phyloP scores from a whole-genome alignment of 2,888 invertebrate species.

The Blastobasis lacticolella region DNA sequence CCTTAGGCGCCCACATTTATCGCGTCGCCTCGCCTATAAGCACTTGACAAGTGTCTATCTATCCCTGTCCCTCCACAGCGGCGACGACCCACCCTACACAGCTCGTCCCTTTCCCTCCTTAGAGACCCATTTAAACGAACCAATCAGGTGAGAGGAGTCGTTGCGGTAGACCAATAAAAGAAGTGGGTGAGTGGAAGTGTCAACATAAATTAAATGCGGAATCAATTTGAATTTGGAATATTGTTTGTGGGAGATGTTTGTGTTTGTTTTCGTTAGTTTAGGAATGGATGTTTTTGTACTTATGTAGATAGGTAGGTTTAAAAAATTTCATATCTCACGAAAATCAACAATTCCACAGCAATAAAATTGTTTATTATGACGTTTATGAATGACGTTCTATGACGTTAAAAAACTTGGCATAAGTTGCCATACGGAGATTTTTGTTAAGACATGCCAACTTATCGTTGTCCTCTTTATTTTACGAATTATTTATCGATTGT shows the following conservation, averaged over 20 bases:
- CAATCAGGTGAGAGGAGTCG: slow-evolving; percentile 45
- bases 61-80: slow-evolving; percentile 43
- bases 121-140: slow-evolving; percentile 57
- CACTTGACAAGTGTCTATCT: slow-evolving; percentile 66
- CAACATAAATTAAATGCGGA: slow-evolving; percentile 54
- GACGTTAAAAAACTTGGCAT: too few species aligned
- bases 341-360: too few species aligned
- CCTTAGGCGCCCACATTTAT: slow-evolving; percentile 51
- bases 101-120: slow-evolving; percentile 49
- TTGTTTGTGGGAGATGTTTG: slow-evolving; percentile 16
- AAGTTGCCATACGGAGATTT: too few species aligned
- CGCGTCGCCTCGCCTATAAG: slow-evolving; percentile 60
- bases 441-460: too few species aligned
- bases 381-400: too few species aligned
- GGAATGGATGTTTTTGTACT: too few species aligned
- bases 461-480: too few species aligned
- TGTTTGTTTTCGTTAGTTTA: slow-evolving; percentile 1
- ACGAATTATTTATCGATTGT: too few species aligned
- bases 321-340: too few species aligned
- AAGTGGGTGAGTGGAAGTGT: slow-evolving; percentile 63
- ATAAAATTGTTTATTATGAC: too few species aligned
- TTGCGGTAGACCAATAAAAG: slow-evolving; percentile 65
- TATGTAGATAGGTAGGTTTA: too few species aligned
- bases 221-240: slow-evolving; percentile 25
- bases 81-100: slow-evolving; percentile 26